Evolutionary conservation across 2,888 invertebrate genomes (phyloP), one percentile per base, ranked within the genome.

Genomic region (Globia sparganii): DNA sequence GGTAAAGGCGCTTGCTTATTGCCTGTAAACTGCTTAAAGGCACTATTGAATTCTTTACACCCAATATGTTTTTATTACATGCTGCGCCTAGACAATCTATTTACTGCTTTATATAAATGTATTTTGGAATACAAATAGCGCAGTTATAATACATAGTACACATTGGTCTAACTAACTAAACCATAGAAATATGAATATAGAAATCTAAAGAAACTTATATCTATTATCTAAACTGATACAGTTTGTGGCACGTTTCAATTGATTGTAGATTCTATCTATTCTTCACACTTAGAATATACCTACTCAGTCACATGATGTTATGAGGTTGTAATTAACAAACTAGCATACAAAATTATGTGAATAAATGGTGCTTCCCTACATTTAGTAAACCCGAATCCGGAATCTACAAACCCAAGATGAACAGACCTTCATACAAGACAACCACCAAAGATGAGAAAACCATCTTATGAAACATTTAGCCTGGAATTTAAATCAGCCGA

Each of bases 51-150:
- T 79, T 86, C 65, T 79, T 79, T 78, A 77, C 75, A 80, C 72
- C 59, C 74, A 71, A 78, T 85, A 67, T 69, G 15, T 78, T 87
- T 83, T 79, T 85, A 85, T 83, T 86, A 75, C 72, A 75, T 66
- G 28, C 71, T 72, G 56, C 21, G 46, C 34, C 76, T 71, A 62
- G 69, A 71, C 64, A 67, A 69, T 74, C 64, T 59, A 11, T 74
- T 62, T 56, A 72, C 61, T 34, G 53, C 62, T 73, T 46, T 4
- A 53, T 18, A 58, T 75, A 59, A 67, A 28, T 69, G 9, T 61
- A 34, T 37, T 71, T 59, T 53, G 58, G 31, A 86, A 84, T 64
- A 80, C 37, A 73, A 74, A 65, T 37, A 21, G 37, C 13, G 62
- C 37, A 25, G 43, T 73, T 18, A 68, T 43, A 73, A 62, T n/a